Evolutionary conservation across 1,140 invertebrate genomes (phyloP).

Genomic region (Mylabris phalerata): DNA sequence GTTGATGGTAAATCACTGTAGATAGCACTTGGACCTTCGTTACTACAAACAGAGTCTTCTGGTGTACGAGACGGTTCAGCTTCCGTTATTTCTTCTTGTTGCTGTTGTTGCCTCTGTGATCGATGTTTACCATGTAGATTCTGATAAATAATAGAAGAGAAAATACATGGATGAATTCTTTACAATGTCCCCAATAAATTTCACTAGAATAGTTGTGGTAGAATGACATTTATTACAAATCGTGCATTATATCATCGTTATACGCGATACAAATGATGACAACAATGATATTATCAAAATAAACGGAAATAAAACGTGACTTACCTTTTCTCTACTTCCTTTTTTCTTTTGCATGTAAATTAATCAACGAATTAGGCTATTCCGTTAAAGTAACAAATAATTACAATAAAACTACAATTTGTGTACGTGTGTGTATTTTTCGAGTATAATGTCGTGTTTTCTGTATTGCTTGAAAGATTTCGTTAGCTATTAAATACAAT

Average conservation of each 20-base stretch:
- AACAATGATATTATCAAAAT: not conserved
- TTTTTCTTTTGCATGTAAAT: slow-evolving; percentile 60
- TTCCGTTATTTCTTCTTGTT: slow-evolving; percentile 47
- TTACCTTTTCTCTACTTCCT: slow-evolving; percentile 76
- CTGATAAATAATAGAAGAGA: slow-evolving; percentile 20
- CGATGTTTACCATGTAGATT: slow-evolving; percentile 53
- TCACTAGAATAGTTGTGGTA: not conserved
- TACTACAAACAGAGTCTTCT: slow-evolving; percentile 68
- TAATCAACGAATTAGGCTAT: slow-evolving; percentile 6
- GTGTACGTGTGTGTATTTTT: too few relatives aligned
- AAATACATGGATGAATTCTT: not conserved
- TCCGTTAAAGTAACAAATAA: not conserved
- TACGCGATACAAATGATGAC: too few relatives aligned
- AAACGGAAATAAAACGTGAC: slow-evolving; percentile 26
- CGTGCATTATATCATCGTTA: not conserved
- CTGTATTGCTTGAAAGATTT: not conserved
- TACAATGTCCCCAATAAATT: not conserved
- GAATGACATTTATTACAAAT: not conserved
- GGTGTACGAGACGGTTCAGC: slow-evolving; percentile 61
- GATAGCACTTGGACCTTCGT: slow-evolving; percentile 57
- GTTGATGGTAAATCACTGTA: slow-evolving; percentile 46
- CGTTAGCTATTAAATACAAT: not conserved
- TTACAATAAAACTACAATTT: slow-evolving; percentile 1
- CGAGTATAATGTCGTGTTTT: not conserved
- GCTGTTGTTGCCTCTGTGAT: slow-evolving; percentile 37